Conservation (phyloP, 2,113 vertebrate species). For the Heliornis fulica region DNA sequence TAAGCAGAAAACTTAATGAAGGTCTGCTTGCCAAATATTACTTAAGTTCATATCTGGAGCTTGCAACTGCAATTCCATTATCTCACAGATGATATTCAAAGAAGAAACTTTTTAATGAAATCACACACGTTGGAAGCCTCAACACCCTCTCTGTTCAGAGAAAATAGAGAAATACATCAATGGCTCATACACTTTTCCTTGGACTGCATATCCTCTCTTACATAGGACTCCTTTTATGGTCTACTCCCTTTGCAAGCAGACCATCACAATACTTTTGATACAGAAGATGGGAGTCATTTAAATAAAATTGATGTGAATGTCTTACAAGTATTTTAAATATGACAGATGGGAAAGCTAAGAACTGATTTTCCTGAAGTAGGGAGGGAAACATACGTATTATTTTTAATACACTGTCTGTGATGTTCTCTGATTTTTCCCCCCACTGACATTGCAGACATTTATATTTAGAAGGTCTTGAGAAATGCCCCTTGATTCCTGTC, state of each 20-base stretch:
- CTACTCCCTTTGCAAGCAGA: not conserved
- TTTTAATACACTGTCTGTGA: not conserved
- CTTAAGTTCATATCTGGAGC: not conserved
- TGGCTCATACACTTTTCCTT: not conserved
- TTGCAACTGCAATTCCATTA: not conserved
- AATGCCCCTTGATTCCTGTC: not conserved
- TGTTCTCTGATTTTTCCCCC: not conserved
- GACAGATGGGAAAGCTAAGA: not conserved
- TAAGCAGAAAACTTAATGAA: not conserved
- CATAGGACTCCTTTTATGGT: not conserved
- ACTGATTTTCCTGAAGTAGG: not conserved
- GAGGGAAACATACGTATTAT: rapidly evolving
- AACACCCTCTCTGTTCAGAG: not conserved
- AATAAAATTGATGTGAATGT: not conserved
- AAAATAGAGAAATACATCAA: not conserved
- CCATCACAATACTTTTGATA: not conserved
- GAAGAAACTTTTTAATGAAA: not conserved
- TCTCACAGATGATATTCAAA: not conserved
- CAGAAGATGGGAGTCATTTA: not conserved
- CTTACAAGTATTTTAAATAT: not conserved
- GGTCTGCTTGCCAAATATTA: not conserved
- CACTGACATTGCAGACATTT: not conserved
- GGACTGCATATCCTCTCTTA: not conserved
- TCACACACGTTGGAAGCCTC: not conserved
- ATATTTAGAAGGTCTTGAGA: not conserved